These are phyloP conservation scores for Deilephila elpenor DNA, from an alignment of 2,888 invertebrate species.

Conservation along the genomic window DNA sequence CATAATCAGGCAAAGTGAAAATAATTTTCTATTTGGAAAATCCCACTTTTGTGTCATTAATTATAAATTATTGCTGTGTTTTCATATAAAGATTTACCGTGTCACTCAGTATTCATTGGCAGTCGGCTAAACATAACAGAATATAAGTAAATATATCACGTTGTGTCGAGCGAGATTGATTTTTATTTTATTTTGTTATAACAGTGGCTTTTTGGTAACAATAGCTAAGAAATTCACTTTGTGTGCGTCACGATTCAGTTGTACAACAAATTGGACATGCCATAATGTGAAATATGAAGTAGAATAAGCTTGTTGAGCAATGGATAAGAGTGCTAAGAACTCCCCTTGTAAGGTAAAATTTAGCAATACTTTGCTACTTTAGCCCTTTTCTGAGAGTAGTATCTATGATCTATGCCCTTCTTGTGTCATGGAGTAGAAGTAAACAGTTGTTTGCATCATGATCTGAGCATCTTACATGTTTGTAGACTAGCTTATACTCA, in stretches of 20 bases:
- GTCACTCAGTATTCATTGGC: constrained; percentile 51
- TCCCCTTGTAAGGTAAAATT: constrained; percentile 83
- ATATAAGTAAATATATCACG: constrained; percentile 75
- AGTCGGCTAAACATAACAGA: constrained; percentile 50
- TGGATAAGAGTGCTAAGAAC: constrained; percentile 79
- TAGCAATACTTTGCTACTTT: constrained; percentile 61
- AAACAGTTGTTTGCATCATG: constrained; percentile 14
- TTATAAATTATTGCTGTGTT: constrained; percentile 36
- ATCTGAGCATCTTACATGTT: constrained; percentile 21
- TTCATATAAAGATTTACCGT: constrained; percentile 30
- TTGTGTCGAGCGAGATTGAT: constrained; percentile 75
- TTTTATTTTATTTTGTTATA: constrained; percentile 78
- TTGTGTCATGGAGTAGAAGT: constrained; percentile 26
- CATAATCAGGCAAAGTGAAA: constrained; percentile 42
- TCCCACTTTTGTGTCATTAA: constrained; percentile 40
- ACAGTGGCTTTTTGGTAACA: constrained; percentile 80
- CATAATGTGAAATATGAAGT: constrained; percentile 77
- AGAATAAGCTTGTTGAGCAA: constrained; percentile 71
- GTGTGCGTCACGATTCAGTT: constrained; percentile 69
- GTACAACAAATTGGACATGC: constrained; percentile 64
- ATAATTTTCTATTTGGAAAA: constrained; percentile 48
- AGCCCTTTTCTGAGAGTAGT: constrained; percentile 42
- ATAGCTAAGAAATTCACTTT: constrained; percentile 77
- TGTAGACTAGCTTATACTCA: constrained; percentile 20
- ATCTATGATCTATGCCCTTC: constrained; percentile 25